These are phyloP conservation scores for Arion vulgaris DNA, from an alignment of 1,140 invertebrate species.

Conservation along the genomic window DNA sequence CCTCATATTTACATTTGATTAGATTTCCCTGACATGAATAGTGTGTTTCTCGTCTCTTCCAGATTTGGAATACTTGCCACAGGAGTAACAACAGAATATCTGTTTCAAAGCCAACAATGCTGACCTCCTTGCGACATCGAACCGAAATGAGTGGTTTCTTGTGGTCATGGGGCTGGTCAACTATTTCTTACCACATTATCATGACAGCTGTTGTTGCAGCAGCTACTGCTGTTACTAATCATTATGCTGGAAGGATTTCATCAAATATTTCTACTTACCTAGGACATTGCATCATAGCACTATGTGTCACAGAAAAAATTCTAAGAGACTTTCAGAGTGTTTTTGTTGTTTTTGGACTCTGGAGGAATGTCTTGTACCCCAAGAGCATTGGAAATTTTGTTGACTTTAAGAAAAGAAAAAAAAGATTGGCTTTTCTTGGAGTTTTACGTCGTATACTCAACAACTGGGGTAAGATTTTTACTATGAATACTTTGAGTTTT, in stretches of 20 bases:
- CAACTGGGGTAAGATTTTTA: slow-evolving; percentile 62
- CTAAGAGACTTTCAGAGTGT: slow-evolving; percentile 66
- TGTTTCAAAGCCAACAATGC: slow-evolving; percentile 10
- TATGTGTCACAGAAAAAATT: slow-evolving; percentile 65
- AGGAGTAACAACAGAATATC: slow-evolving; percentile 51
- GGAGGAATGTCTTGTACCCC: slow-evolving; percentile 67
- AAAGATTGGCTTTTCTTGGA: slow-evolving; percentile 54
- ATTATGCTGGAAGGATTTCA: slow-evolving; percentile 40
- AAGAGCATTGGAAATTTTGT: slow-evolving; percentile 35
- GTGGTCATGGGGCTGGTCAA: slow-evolving; percentile 61
- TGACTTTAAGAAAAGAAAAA: slow-evolving; percentile 47
- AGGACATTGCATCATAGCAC: slow-evolving; percentile 63
- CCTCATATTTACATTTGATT: no score
- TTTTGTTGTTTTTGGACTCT: slow-evolving; percentile 65
- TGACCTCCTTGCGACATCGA: slow-evolving; percentile 34
- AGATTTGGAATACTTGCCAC: neutral
- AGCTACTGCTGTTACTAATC: slow-evolving; percentile 48
- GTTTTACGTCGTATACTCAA: slow-evolving; percentile 60
- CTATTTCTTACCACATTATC: slow-evolving; percentile 63
- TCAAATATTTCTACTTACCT: slow-evolving; percentile 43
- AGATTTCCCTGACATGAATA: no score
- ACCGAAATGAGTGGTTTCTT: slow-evolving; percentile 48
- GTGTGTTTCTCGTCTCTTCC: neutral
- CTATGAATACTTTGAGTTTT: neutral
- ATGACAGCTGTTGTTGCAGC: slow-evolving; percentile 56